Base-by-base conservation (phyloP, 2,888 invertebrate species). In the Lasioglossum vierecki region DNA sequence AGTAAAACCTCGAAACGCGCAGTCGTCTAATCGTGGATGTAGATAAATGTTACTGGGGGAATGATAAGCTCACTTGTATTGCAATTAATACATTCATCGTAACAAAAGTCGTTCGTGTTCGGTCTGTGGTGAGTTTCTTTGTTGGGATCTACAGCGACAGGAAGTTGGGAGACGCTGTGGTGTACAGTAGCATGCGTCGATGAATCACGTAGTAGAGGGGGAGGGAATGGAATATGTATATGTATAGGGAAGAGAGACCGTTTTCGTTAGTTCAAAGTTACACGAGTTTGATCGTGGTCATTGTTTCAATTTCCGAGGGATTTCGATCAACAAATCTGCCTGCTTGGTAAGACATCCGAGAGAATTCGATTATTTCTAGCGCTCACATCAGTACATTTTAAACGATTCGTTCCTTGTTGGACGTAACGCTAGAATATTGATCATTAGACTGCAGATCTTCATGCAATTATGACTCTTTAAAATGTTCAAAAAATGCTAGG, bases 161-260 rank as follows among this genome's bases (percentile, higher is more conserved):
- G 26, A 83, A 80, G 80, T 85, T 87, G 78, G 46, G 80, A 82
- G 46, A 77, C 85, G 26, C 75, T 86, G 82, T 68, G 11, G 22
- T 68, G 22, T 18, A 71, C 46, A 76, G 30, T 73, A 46, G 39
- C 30, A 18, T 46, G 73, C 22, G 49, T 35, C 44, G 60, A 60
- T 87, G 87, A 87, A 79, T 87, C 87, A 82, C 57, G 70, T 46
- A 77, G 81, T 76, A 70, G 82, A 49, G 75, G 76, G 82, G 80
- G 80, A 77, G 49, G 74, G 44, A 79, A 81, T 35, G 53, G 49
- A 68, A 78, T 83, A 30, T 63, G 30, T 63, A 80, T 41, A 41
- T 9, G 35, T 35, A 41, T 74, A 81, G 74, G 30, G 44, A 71
- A 70, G 53, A 75, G 83, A 80, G 41, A 79, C 49, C 35, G 74